Evolutionary conservation across 2,113 vertebrate genomes (phyloP).

Genomic region (Cercocebus atys): DNA sequence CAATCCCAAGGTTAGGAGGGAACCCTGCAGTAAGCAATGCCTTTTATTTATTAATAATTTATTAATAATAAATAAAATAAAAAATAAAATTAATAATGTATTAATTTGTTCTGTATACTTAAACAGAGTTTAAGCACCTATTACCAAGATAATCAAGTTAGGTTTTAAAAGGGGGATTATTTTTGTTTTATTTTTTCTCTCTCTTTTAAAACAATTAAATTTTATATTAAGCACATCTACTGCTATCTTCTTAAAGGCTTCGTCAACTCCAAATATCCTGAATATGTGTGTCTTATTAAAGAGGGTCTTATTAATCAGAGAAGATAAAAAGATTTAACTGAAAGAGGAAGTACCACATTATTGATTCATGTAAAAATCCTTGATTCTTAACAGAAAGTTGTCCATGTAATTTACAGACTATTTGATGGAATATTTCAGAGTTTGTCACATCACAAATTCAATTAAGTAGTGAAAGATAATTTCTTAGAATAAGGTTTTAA

Average conservation of each 20-base stretch:
- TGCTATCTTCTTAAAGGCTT: background rate
- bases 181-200: background rate
- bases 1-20: background rate
- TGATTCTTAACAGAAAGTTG: constrained; percentile 44
- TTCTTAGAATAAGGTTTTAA: constrained; percentile 57
- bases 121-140: background rate
- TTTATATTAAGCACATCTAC: background rate
- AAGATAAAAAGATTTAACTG: constrained; percentile 27
- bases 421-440: constrained; percentile 44
- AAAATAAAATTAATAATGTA: too few relatives aligned
- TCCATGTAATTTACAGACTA: constrained; percentile 42
- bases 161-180: background rate
- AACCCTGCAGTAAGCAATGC: background rate
- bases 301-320: constrained; percentile 35
- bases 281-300: constrained; percentile 35
- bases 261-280: constrained; percentile 11
- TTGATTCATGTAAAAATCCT: constrained; percentile 43
- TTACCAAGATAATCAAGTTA: background rate
- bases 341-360: background rate
- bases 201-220: background rate
- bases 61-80: too few relatives aligned
- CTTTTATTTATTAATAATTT: background rate
- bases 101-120: background rate
- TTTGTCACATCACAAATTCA: constrained; percentile 70
- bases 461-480: constrained; percentile 72